Evolutionary conservation across 2,888 invertebrate species (phyloP).

Genomic region (Venusia cambrica): DNA sequence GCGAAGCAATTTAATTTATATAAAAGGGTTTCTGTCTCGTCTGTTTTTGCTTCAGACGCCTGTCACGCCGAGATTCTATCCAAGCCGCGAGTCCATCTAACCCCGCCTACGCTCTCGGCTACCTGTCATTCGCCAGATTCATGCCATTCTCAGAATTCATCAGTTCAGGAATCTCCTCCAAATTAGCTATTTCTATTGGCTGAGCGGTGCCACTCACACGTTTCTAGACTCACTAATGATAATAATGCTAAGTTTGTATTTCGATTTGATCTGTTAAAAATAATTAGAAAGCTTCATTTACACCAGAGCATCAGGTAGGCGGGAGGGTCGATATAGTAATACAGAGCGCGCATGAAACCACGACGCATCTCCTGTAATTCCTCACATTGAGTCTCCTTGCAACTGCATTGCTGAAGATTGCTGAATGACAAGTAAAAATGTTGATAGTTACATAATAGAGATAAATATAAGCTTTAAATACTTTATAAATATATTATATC

Average conservation of each 20-base stretch:
- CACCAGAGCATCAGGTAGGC: conserved; percentile 11
- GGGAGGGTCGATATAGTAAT: too few relatives aligned
- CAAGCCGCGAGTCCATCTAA: conserved; percentile 6
- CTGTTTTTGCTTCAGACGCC: conserved; percentile 4
- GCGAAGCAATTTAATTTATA: too few relatives aligned
- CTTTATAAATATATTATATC: too few relatives aligned
- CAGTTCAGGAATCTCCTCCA: conserved; percentile 37
- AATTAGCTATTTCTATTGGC: conserved; percentile 45
- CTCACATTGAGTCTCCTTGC: too few relatives aligned
- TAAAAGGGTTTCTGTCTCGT: conserved; percentile 7
- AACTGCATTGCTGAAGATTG: too few relatives aligned
- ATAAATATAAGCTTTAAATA: too few relatives aligned
- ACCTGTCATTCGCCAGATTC: conserved; percentile 33
- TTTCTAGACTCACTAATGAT: conserved; percentile 4
- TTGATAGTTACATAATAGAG: too few relatives aligned
- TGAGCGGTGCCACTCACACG: conserved; percentile 22
- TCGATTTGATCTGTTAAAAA: conserved; percentile 2
- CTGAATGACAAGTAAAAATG: too few relatives aligned
- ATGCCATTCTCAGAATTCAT: conserved; percentile 33
- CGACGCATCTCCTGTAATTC: too few relatives aligned
- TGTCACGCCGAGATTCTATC: conserved; percentile 3
- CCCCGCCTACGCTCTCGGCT: conserved; percentile 13
- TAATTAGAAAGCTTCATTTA: conserved; percentile 9
- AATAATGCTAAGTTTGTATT: conserved; percentile 1
- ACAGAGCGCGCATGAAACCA: too few relatives aligned